Conservation (phyloP, 2,888 invertebrate species). For the Anticlea derivata region DNA sequence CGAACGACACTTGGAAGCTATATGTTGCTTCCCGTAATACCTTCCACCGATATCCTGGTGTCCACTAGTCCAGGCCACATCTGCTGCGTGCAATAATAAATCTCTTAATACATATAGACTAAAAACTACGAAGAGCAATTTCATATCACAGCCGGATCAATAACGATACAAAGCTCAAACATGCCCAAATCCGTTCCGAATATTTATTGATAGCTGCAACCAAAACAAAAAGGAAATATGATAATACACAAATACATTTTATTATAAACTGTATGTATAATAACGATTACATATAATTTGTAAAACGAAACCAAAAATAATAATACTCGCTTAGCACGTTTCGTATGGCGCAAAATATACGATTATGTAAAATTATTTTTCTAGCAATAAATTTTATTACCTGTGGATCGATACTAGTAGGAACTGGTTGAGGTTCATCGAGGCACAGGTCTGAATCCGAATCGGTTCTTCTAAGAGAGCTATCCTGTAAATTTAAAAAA, state of each 20-base stretch:
- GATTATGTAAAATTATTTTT: not conserved
- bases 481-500: constrained; percentile 79
- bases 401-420: constrained; percentile 76
- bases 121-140: constrained; percentile 65
- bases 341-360: constrained; percentile 5
- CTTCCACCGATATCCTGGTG: constrained; percentile 85
- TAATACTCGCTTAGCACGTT: constrained; percentile 4
- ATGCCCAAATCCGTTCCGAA: constrained; percentile 82
- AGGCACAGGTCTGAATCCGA: constrained; percentile 96
- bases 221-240: constrained; percentile 63
- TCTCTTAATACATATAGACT: constrained; percentile 61
- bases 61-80: constrained; percentile 84
- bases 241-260: constrained; percentile 38
- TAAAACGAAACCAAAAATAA: constrained; percentile 8
- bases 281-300: not conserved
- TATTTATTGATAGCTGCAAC: constrained; percentile 81
- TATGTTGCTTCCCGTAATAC: constrained; percentile 85
- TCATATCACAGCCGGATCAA: constrained; percentile 78
- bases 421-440: constrained; percentile 84
- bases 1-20: constrained; percentile 44
- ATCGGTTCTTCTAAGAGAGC: constrained; percentile 87
- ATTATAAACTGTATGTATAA: constrained; percentile 32
- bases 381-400: constrained; percentile 40
- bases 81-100: constrained; percentile 81
- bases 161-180: constrained; percentile 75